Evolutionary conservation across 2,797 vertebrate genomes (phyloP).

Genomic region (Rhinatrema bivittatum): DNA sequence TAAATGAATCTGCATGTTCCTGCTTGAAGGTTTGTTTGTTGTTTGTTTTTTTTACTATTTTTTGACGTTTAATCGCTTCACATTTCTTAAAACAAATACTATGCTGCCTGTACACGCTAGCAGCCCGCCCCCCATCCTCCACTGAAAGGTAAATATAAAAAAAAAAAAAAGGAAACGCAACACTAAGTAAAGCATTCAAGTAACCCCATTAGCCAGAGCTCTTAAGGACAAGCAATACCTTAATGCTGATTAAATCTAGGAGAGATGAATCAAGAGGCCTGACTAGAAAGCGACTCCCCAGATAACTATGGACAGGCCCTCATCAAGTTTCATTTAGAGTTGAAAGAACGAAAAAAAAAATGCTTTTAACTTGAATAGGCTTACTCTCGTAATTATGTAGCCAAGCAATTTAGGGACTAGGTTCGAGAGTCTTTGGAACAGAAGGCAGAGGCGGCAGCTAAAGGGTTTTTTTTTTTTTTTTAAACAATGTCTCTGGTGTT

Average conservation of each 20-base stretch:
- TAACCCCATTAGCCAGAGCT: slow-evolving; percentile 95
- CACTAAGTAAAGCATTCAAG: slow-evolving; percentile 83
- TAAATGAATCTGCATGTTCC: slow-evolving; percentile 74
- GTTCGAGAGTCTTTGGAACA: slow-evolving; percentile 79
- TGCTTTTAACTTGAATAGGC: slow-evolving; percentile 95
- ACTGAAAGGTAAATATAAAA: slow-evolving; percentile 81
- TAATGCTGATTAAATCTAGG: slow-evolving; percentile 96
- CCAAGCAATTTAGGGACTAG: slow-evolving; percentile 84
- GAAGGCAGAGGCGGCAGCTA: slow-evolving; percentile 69
- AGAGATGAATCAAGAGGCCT: slow-evolving; percentile 85
- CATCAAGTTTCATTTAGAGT: slow-evolving; percentile 92
- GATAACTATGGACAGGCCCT: slow-evolving; percentile 86
- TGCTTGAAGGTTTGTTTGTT: slow-evolving; percentile 50
- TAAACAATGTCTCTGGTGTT: slow-evolving; percentile 59
- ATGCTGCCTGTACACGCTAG: slow-evolving; percentile 29
- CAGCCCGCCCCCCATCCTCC: slow-evolving; percentile 77
- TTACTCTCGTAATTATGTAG: slow-evolving; percentile 94
- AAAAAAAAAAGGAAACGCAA: slow-evolving; percentile 63
- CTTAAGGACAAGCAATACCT: slow-evolving; percentile 95
- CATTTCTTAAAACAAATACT: slow-evolving; percentile 49
- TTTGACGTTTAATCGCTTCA: slow-evolving; percentile 61
- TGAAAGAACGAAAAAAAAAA: slow-evolving; percentile 40
- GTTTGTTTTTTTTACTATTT: slow-evolving; percentile 45
- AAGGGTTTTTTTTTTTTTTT: slow-evolving; percentile 59
- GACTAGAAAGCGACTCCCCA: slow-evolving; percentile 87